Percentiles rank a stretch among this genome's conserved stretches.
Evolutionary conservation across 2,888 invertebrate genomes (phyloP).

Genomic region (Siphlonurus alternatus): DNA sequence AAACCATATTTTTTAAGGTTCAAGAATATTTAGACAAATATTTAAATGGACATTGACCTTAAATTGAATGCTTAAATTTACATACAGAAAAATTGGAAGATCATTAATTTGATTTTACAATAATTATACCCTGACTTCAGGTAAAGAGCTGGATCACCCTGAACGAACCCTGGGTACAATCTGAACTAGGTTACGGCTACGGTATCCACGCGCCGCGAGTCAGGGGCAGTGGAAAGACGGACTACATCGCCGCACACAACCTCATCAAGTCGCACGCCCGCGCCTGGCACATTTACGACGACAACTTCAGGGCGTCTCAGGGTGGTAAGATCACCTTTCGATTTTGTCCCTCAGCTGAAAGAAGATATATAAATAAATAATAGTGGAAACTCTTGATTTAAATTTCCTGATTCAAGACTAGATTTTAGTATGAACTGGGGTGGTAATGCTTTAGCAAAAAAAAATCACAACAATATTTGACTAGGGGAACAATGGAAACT

Average conservation of each 20-base stretch:
- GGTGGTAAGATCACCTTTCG: constrained; percentile 27
- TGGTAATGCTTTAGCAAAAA: too few relatives aligned
- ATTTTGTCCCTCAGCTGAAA: too few relatives aligned
- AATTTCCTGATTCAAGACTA: too few relatives aligned
- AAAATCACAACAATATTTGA: too few relatives aligned
- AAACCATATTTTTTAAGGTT: too few relatives aligned
- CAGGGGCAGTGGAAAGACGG: constrained; percentile 36
- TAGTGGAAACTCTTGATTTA: not conserved
- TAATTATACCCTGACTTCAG: constrained; percentile 11
- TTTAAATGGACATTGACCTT: too few relatives aligned
- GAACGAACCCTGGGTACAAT: constrained; percentile 51
- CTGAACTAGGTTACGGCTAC: constrained; percentile 35
- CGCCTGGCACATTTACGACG: constrained; percentile 42
- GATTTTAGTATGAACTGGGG: too few relatives aligned
- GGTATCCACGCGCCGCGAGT: constrained; percentile 22
- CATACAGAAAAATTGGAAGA: not conserved
- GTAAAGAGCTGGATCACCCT: constrained; percentile 57
- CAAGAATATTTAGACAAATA: too few relatives aligned
- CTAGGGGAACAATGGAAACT: too few relatives aligned
- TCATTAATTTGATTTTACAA: not conserved
- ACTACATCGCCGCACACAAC: constrained; percentile 45
- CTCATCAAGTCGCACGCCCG: constrained; percentile 45
- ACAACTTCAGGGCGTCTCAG: constrained; percentile 33
- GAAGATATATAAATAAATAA: too few relatives aligned
- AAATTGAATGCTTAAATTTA: too few relatives aligned